These are phyloP conservation scores for Anniella stebbinsi DNA, from an alignment of 2,797 vertebrate species.

Conservation along the genomic window DNA sequence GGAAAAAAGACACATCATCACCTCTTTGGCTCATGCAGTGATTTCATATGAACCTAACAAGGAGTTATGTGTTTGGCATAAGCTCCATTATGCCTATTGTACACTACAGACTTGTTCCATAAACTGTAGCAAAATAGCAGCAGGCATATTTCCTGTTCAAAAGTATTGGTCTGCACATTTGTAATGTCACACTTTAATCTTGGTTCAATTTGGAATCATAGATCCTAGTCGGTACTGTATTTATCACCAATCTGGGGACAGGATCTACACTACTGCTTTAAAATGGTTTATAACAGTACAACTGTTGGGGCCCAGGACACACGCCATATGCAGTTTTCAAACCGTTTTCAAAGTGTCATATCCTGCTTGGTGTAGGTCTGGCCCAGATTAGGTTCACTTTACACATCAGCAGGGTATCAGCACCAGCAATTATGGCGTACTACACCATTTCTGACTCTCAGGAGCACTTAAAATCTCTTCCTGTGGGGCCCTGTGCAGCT, in stretches of 20 bases:
- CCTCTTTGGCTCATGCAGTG: background rate
- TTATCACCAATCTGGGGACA: background rate
- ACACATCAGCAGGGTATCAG: background rate
- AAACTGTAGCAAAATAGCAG: background rate
- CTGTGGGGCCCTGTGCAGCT: background rate
- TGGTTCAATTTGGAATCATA: background rate
- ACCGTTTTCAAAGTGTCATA: too few species aligned
- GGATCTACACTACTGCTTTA: too few species aligned
- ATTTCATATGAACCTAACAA: background rate
- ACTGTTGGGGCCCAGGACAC: too few species aligned
- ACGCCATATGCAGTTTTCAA: too few species aligned
- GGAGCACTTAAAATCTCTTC: background rate
- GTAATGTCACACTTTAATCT: background rate
- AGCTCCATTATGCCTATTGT: background rate
- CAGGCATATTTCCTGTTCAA: background rate
- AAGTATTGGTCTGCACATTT: background rate
- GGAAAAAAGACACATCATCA: background rate
- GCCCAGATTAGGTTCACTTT: background rate
- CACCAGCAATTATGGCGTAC: background rate
- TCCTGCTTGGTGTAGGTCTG: too few species aligned
- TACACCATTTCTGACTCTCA: background rate
- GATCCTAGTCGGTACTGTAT: background rate
- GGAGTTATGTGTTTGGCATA: background rate
- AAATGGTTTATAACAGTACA: too few species aligned
- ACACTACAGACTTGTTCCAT: background rate